Evolutionary conservation across 2,797 vertebrate species (phyloP), one percentile per base, ranked within the genome.

Genomic region (Takifugu ocellatus): DNA sequence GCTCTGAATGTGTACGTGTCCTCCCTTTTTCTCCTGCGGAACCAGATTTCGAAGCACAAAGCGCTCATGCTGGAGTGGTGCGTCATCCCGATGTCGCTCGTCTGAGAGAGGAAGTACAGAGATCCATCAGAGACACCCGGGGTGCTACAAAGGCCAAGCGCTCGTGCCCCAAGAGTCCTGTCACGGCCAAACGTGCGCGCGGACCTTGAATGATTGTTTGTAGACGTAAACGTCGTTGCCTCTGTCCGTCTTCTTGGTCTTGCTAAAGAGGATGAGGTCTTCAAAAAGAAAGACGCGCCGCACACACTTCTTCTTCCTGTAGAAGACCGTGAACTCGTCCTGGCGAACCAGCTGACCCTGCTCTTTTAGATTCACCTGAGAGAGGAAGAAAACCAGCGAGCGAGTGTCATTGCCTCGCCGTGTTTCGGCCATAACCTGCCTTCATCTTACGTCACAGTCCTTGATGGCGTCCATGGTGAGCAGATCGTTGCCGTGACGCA

Each of bases 11-110:
- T 87, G 59, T 92, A 92, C 0, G 92, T 94, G 77, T 93, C 93
- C 63, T 91, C 84, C 1, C 84, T 85, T 70, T 92, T 93, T 60
- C 92, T 88, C 45, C 92, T 84, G 54, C 92, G 87, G 81, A 93
- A 92, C 92, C 93, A 93, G 63, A 94, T 92, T 88, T 93, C 92
- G 69, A 93, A 93, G 51, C 92, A 91, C 69, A 89, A 77, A 12
- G 85, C 75, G 11, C 87, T 89, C 61, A 90, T 77, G 4, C 70
- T 86, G 1, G 85, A 87, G 69, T 89, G 91, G 50, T 92, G 92
- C 25, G 92, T 94, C 88, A 94, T 91, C 1, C 92, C 92, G 0
- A 93, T 86, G 63, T 94, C 92, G 2, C 89, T 90, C 0, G 91
- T 93, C 93, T 94, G 71, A 45, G 33, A 59, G 6, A 45, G 14